Percentiles rank a stretch among this genome's conserved stretches.
These are phyloP conservation scores for Urocitellus parryii DNA, from an alignment of 2,113 vertebrate genomes.

Conservation along the genomic window DNA sequence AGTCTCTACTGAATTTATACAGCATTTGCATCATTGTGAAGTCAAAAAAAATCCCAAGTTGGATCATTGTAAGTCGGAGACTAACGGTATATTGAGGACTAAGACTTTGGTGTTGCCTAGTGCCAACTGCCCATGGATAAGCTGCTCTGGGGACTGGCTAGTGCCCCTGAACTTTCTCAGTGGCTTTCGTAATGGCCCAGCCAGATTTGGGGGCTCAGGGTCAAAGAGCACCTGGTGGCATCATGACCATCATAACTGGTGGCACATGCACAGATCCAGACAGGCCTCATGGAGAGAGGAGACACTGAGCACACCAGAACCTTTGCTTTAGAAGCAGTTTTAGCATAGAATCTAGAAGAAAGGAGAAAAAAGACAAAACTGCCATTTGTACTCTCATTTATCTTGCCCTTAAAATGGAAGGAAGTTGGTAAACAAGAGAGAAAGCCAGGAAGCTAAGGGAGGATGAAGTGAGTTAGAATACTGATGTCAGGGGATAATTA, in stretches of 20 bases:
- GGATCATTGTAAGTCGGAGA: not conserved
- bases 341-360: not conserved
- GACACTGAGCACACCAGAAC: not conserved
- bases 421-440: conserved; percentile 54
- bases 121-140: not conserved
- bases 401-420: conserved; percentile 49
- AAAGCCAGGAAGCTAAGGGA: conserved; percentile 16
- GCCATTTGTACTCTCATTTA: not conserved
- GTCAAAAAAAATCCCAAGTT: not conserved
- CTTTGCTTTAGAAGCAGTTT: conserved; percentile 29
- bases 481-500: not conserved
- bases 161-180: not conserved
- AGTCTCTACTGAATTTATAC: not conserved
- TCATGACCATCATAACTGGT: not conserved
- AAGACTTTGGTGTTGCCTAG: not conserved
- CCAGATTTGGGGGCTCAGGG: too few species aligned
- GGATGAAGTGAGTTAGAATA: not conserved
- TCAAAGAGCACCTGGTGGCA: not conserved
- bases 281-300: not conserved
- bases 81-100: not conserved
- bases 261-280: not conserved
- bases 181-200: not conserved
- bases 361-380: not conserved
- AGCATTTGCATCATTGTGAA: not conserved
- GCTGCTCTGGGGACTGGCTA: not conserved